These are phyloP conservation scores for Gavia stellata DNA, from an alignment of 2,113 vertebrate species.

Conservation along the genomic window DNA sequence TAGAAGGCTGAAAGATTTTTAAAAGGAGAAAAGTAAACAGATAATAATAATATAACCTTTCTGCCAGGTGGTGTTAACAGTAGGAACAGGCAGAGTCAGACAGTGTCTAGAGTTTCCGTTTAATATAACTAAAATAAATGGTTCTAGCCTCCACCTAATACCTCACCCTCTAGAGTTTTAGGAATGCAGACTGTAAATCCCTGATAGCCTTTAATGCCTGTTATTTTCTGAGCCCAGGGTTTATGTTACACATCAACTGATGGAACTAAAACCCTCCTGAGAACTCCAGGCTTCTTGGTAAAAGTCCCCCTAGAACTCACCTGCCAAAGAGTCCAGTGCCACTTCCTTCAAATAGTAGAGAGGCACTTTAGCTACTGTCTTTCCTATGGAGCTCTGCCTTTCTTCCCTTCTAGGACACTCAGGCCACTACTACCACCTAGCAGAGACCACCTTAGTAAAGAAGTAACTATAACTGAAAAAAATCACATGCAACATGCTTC, in stretches of 20 bases:
- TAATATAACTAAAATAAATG: constrained; percentile 47
- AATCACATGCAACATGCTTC: neutral
- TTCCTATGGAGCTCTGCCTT: neutral
- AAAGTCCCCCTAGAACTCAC: neutral
- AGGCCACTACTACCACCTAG: neutral
- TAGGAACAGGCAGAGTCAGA: neutral
- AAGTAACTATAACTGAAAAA: neutral
- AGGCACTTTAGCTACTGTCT: neutral
- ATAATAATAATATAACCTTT: constrained; percentile 24
- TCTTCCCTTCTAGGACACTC: neutral
- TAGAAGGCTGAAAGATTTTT: constrained; percentile 8
- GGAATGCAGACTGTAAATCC: constrained; percentile 41
- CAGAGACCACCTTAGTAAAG: neutral
- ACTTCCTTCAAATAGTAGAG: neutral
- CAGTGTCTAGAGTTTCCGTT: constrained; percentile 26
- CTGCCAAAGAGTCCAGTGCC: neutral
- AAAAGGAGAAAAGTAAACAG: constrained; percentile 15
- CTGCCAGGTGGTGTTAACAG: constrained; percentile 24
- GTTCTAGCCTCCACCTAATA: constrained; percentile 29
- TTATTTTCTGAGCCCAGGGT: constrained; percentile 9
- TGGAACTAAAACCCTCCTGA: neutral
- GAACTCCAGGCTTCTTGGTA: neutral
- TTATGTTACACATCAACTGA: neutral
- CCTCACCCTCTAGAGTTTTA: constrained; percentile 19
- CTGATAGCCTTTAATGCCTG: neutral